A percentile compares a stretch with the other conserved stretches of the same genome.
Evolutionary conservation across 2,113 vertebrate species (phyloP).

Genomic region (Struthidea cinerea): DNA sequence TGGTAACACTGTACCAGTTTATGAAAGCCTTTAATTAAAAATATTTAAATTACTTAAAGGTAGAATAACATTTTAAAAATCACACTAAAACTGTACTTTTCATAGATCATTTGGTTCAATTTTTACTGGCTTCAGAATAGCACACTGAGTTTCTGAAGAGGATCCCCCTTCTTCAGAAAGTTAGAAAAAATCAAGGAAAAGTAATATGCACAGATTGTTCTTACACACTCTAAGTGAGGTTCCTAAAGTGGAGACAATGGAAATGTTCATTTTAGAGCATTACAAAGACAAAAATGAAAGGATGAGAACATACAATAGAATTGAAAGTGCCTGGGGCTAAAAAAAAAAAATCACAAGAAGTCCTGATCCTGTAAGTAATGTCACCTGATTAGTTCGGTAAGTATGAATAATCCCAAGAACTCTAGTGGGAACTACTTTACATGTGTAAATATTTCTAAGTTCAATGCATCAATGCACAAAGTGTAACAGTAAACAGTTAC

Average conservation of each 20-base stretch:
- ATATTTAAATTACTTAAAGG: neutral
- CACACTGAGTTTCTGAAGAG: neutral
- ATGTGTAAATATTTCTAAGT: neutral
- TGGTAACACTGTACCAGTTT: neutral
- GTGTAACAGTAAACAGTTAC: neutral
- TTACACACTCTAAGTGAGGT: neutral
- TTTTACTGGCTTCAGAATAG: neutral
- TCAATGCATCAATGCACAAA: neutral
- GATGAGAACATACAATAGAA: neutral
- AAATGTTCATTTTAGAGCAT: neutral
- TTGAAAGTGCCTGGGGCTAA: neutral
- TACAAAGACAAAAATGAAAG: neutral
- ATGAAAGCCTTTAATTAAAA: slow-evolving; percentile 18
- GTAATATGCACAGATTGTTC: neutral
- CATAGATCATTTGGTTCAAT: neutral
- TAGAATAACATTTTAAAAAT: neutral
- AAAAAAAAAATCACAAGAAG: neutral
- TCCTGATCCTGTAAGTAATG: neutral
- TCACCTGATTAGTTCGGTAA: neutral
- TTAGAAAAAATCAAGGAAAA: neutral
- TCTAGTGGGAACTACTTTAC: neutral
- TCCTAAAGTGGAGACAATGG: neutral
- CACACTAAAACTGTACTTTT: neutral
- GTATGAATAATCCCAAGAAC: neutral
- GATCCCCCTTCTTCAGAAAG: neutral